Base-by-base conservation (phyloP, 2,888 invertebrate genomes). In the Drosophila mettleri region DNA sequence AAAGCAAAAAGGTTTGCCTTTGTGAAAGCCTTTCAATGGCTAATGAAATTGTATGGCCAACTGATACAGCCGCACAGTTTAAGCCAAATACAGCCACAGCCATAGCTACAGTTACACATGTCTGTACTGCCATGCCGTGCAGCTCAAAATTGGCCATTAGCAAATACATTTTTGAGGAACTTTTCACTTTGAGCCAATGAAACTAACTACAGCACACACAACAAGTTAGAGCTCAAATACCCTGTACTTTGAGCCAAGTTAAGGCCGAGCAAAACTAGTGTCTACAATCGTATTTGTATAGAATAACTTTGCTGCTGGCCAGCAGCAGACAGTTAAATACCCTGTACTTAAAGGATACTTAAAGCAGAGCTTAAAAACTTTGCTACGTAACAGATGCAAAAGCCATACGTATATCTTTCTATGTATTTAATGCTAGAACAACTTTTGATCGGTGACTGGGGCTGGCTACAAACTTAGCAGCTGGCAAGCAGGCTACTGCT, bases 11-110 rank as follows among this genome's bases (percentile, higher is more conserved):
- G 64, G 66, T 68, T 78, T 53, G 24, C 67, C 74, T 67, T 65
- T 71, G 67, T 45, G 57, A 54, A 61, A 60, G 52, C 55, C 38
- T 49, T 63, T 46, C 52, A 69, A 53, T 63, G 77, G 57, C 62
- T 70, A 80, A 69, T 67, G 80, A 86, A 86, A 86, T 80, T 65
- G 55, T 55, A 65, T 31, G 43, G 29, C 41, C 20, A 55, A 53
- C 29, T 69, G 74, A 77, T 68, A 78, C 64, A 41, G 41, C 16
- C 27, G 18, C n/a, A 55, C 16, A 45, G 36, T 48, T 39, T 24
- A 20, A 29, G 10, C 48, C 48, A 14, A 41, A 24, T 12, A 24
- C 16, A 33, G 33, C 27, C 9, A 6, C 38, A 39, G 6, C 39
- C 39, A 2, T 6, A 55, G 18, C n/a, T n/a, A 55, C 24, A 10